Evolutionary conservation across 2,888 invertebrate species (phyloP).

Genomic region (Prosopocoilus inquinatus): DNA sequence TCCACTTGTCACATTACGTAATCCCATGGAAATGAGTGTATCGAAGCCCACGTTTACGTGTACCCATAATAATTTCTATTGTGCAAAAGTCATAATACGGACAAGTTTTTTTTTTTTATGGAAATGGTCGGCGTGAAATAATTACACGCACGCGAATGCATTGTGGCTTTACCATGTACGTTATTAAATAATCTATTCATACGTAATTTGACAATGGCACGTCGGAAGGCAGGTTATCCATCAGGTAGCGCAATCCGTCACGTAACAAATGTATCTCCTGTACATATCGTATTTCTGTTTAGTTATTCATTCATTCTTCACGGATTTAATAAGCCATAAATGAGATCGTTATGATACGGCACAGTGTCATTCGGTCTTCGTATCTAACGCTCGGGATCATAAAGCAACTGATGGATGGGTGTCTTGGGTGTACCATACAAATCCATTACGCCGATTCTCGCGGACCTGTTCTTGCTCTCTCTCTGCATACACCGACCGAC

Average conservation of each 20-base stretch:
- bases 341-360: slow-evolving; percentile 22
- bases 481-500: not conserved
- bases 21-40: too few relatives aligned
- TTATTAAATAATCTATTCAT: not conserved
- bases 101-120: too few relatives aligned
- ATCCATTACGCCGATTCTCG: slow-evolving; percentile 15
- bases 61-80: too few relatives aligned
- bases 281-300: slow-evolving; percentile 1
- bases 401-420: slow-evolving; percentile 18
- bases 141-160: too few relatives aligned
- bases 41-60: too few relatives aligned
- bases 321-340: slow-evolving; percentile 20
- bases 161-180: too few relatives aligned
- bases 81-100: too few relatives aligned
- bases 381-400: slow-evolving; percentile 18
- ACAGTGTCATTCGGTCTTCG: slow-evolving; percentile 15
- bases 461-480: not conserved
- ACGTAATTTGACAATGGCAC: not conserved
- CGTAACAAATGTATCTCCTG: slow-evolving; percentile 8
- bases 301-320: slow-evolving; percentile 17
- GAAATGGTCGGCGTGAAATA: too few relatives aligned
- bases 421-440: slow-evolving; percentile 14
- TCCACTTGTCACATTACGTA: too few relatives aligned
- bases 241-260: slow-evolving; percentile 4
- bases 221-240: not conserved